A percentile compares a stretch with the other conserved stretches of the same genome.
Evolutionary conservation across 2,888 invertebrate species (phyloP).

Genomic region (Erynnis tages): DNA sequence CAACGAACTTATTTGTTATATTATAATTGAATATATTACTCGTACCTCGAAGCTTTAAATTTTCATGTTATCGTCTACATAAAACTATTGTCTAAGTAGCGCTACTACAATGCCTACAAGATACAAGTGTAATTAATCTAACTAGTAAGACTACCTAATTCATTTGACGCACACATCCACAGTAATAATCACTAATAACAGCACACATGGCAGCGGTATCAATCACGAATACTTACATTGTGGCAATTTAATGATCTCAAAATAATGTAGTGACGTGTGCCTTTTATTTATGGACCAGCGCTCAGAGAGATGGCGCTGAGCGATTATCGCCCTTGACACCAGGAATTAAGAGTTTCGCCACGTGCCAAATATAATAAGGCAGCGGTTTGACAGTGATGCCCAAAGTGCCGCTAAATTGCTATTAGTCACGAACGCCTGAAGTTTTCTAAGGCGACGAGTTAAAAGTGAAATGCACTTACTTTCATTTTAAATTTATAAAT

Average conservation of each 20-base stretch:
- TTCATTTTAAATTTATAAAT: too few species aligned
- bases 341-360: conserved; percentile 42
- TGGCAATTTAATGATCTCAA: conserved; percentile 69
- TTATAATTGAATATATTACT: too few species aligned
- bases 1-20: too few species aligned
- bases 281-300: conserved; percentile 48
- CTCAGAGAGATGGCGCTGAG: conserved; percentile 36
- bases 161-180: not conserved
- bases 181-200: conserved; percentile 11
- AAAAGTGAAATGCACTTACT: too few species aligned
- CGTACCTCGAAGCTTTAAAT: too few species aligned
- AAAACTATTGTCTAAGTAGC: too few species aligned
- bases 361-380: conserved; percentile 29
- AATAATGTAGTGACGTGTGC: conserved; percentile 71
- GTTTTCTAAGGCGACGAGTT: too few species aligned
- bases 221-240: conserved; percentile 56
- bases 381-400: conserved; percentile 12
- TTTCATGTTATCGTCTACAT: too few species aligned
- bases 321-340: conserved; percentile 42
- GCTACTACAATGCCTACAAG: too few species aligned
- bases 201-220: conserved; percentile 39
- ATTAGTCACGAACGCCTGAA: not conserved
- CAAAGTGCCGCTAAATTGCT: conserved; percentile 6
- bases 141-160: too few species aligned
- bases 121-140: too few species aligned